A percentile compares a stretch with the other conserved stretches of the same genome.
Conservation (phyloP, 2,113 vertebrate species). For the Pycnonotus jocosus region DNA sequence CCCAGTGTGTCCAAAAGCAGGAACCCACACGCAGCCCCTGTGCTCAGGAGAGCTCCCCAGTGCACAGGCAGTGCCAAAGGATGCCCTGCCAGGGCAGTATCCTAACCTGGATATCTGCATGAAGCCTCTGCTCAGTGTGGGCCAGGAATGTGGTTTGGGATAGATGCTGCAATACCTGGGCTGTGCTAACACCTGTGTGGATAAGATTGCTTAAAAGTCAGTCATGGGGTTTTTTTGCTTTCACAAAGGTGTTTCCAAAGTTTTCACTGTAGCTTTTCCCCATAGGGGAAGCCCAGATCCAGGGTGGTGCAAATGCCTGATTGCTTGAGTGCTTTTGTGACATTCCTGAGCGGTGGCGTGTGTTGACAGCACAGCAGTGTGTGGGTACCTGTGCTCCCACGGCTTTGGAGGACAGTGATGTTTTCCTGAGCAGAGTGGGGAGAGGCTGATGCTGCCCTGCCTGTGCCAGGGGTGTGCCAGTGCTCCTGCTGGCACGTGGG, state of each 20-base stretch:
- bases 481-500: background rate
- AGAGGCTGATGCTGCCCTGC: background rate
- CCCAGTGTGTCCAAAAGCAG: background rate
- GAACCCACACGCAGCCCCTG: background rate
- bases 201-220: background rate
- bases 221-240: background rate
- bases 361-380: background rate
- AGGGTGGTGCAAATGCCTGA: background rate
- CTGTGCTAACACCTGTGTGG: background rate
- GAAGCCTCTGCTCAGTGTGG: background rate
- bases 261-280: background rate
- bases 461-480: rapidly evolving
- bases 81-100: background rate
- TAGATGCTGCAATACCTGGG: background rate
- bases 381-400: background rate
- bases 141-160: background rate
- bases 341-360: background rate
- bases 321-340: background rate
- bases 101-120: background rate
- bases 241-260: background rate
- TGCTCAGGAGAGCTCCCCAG: background rate
- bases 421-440: background rate
- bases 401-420: background rate
- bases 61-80: background rate
- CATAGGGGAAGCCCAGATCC: background rate